Evolutionary conservation across 2,113 vertebrate genomes (phyloP), one percentile per base, ranked within the genome.

Genomic region (Pseudopodoces humilis): DNA sequence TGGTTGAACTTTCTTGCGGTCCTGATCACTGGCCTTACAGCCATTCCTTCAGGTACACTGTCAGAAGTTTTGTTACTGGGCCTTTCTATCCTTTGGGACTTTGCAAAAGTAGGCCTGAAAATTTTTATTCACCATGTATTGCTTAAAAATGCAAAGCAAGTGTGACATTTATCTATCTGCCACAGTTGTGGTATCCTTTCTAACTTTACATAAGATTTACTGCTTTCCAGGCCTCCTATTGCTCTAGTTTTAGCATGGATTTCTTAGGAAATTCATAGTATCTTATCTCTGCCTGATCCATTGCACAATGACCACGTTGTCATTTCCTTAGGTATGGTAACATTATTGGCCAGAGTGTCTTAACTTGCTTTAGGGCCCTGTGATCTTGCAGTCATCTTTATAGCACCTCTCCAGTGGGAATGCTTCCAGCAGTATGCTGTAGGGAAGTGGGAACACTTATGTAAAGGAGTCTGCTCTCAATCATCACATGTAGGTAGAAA

Each of bases 251-350:
- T 92, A 68, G 59, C 60, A 35, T 53, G 24, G 25, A 39, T 95
- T 90, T 92, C 23, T 53, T 77, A 64, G 69, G 68, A 93, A 91
- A 83, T 74, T 93, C 46, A 13, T 30, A 37, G 46, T 72, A 74
- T 92, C 79, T 95, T 87, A 74, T 90, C 83, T 95, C 60, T 93
- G 68, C 72, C 37, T 84, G 67, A 58, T 67, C 76, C 53, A n/a
- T 44, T 67, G 52, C 52, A 93, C 90, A 93, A 52, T 81, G 63
- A 31, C 60, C 23, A 43, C 37, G 15, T 16, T 86, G 83, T 90
- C 14, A 79, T 90, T 92, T 90, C 85, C 82, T 52, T 64, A 71
- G 68, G 69, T 84, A 84, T 71, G 83, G 92, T 83, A 92, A 83
- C 37, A 0, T 88, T 75, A 43, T 92, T 91, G 74, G 82, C 67